phyloP scores from a whole-genome alignment of 2,797 vertebrate genomes.

The Calcarius lapponicus region DNA sequence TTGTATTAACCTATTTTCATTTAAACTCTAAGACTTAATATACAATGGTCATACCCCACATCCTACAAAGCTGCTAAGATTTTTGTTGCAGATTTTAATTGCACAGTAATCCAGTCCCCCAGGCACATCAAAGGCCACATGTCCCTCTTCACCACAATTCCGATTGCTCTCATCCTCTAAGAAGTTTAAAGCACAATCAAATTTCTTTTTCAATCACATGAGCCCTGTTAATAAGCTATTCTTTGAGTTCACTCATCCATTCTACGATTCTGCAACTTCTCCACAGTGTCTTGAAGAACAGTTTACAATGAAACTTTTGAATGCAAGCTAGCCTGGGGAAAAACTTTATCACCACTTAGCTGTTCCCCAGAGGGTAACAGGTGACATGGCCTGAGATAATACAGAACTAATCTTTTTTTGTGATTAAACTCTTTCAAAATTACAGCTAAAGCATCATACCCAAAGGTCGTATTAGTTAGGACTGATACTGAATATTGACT shows the following conservation, averaged over 20 bases:
- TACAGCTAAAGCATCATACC: background rate
- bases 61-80: slow-evolving; percentile 41
- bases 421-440: slow-evolving; percentile 42
- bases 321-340: slow-evolving; percentile 75
- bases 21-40: background rate
- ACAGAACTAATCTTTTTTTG: background rate
- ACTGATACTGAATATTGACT: slow-evolving; percentile 23
- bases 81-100: slow-evolving; percentile 66
- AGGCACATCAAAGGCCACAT: slow-evolving; percentile 69
- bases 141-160: slow-evolving; percentile 57
- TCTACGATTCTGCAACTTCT: slow-evolving; percentile 75
- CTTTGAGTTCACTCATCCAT: slow-evolving; percentile 80
- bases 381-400: slow-evolving; percentile 76
- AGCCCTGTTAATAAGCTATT: slow-evolving; percentile 84
- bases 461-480: background rate
- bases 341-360: slow-evolving; percentile 77
- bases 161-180: slow-evolving; percentile 71
- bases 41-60: slow-evolving; percentile 13
- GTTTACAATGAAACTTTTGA: slow-evolving; percentile 87
- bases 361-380: slow-evolving; percentile 75
- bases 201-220: slow-evolving; percentile 88
- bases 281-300: slow-evolving; percentile 75
- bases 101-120: slow-evolving; percentile 60
- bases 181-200: slow-evolving; percentile 82
- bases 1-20: slow-evolving; percentile 11